phyloP scores from a whole-genome alignment of 1,140 invertebrate genomes.

The Ooceraea biroi region DNA sequence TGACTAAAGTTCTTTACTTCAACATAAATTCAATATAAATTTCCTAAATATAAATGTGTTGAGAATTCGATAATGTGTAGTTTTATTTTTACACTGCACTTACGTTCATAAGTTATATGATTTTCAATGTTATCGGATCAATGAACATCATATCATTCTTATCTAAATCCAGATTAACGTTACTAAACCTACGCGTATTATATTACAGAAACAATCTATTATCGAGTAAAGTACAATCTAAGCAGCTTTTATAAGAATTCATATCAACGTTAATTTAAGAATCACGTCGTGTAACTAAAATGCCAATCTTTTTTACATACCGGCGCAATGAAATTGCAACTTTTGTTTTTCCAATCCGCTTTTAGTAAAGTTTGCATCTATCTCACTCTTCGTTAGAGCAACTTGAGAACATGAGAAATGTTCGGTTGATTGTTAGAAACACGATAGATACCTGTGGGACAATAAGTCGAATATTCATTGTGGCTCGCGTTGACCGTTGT shows the following conservation, averaged over 20 bases:
- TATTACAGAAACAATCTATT: constrained; percentile 10
- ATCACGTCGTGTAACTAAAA: not conserved
- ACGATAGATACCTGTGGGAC: not conserved
- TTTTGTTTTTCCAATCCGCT: not conserved
- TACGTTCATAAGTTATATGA: not conserved
- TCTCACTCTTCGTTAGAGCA: not conserved
- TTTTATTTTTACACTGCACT: not conserved
- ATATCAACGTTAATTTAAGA: not conserved
- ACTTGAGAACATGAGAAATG: not conserved
- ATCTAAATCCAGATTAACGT: not conserved
- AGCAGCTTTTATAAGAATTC: not conserved
- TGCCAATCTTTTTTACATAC: not conserved
- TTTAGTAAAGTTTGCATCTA: not conserved
- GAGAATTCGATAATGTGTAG: not conserved
- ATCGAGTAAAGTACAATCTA: not conserved
- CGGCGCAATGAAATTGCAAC: not conserved
- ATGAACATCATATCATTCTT: not conserved
- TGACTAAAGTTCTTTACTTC: not conserved
- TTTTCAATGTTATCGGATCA: not conserved
- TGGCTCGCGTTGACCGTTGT: constrained; percentile 57
- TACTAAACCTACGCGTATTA: not conserved
- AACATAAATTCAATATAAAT: no score
- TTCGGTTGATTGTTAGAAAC: constrained; percentile 9
- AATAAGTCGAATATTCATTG: constrained; percentile 44
- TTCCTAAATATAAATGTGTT: not conserved